Evolutionary conservation across 2,797 vertebrate species (phyloP), one percentile per base, ranked within the genome.

Genomic region (Argentina silus): DNA sequence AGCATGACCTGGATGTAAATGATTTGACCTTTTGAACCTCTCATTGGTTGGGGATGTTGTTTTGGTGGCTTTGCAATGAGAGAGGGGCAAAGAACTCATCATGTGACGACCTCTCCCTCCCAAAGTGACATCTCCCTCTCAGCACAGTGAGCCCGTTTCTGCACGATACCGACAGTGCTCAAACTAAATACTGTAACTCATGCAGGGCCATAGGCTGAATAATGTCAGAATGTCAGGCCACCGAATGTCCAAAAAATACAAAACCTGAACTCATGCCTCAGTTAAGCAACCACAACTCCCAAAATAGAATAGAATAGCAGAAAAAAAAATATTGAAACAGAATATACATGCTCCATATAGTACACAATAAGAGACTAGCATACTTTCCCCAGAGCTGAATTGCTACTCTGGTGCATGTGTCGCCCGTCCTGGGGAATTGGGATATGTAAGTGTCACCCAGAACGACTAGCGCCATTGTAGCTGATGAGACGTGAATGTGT

Each of bases 401-500:
- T 48, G 15, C 48, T 48, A 67, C 66, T 2, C 23, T 60, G 12
- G 11, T 14, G 27, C 23, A 61, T 27, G 59, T 42, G 17, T 61
- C 1, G 2, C 23, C 6, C 14, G 59, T 60, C 11, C 1, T 57
- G 2, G 19, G 11, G n/a, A 23, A 9, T 60, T 4, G 7, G 14
- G 45, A 21, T 6, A 50, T 47, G 14, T 72, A 67, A 77, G 67
- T 69, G 78, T 81, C 70, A 79, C 73, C 72, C 69, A 72, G 27
- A 82, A 76, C 77, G 56, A 80, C 14, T 79, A 76, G 70, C 23
- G n/a, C 21, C 23, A 55, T 42, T 43, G 51, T 57, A 70, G 56
- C 66, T 57, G 48, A 85, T 73, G 50, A 78, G 74, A 85, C 85
- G 84, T 71, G 86, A 84, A 90, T 78, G 71, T 77, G 77, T 80